Conservation (phyloP, 2,797 vertebrate genomes). For the Pelochelys cantorii region DNA sequence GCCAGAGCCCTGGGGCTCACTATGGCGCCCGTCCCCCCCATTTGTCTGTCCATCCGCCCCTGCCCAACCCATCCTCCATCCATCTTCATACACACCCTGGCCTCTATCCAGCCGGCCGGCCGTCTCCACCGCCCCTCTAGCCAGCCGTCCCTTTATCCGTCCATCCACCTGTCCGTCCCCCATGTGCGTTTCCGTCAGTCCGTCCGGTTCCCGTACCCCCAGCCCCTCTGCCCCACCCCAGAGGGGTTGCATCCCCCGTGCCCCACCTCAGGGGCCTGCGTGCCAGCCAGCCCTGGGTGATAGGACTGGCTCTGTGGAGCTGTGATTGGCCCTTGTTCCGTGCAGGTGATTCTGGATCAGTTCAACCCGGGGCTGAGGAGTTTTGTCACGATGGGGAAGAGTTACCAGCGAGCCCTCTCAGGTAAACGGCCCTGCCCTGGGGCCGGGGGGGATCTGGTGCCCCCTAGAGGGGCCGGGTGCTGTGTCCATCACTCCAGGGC, state of each 20-base stretch:
- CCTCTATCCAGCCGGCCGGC: no score
- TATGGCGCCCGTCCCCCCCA: neutral
- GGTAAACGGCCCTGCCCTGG: neutral
- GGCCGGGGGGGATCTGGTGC: neutral
- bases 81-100: neutral
- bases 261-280: neutral
- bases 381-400: constrained; percentile 79
- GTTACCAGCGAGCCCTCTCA: constrained; percentile 49
- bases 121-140: neutral
- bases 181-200: neutral
- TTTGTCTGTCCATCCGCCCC: no score
- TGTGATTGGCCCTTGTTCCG: neutral
- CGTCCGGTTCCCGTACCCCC: neutral
- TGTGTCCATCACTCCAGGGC: neutral
- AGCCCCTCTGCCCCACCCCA: accelerated
- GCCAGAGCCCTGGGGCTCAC: neutral
- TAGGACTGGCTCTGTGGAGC: no score
- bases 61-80: neutral
- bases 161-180: neutral
- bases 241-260: no score
- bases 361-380: constrained; percentile 90
- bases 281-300: neutral
- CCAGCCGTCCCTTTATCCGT: no score
- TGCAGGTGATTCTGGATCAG: constrained; percentile 87
- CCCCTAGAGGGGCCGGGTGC: neutral